These are phyloP conservation scores for Ptychobarbus kaznakovi DNA, from an alignment of 2,797 vertebrate genomes.

Conservation along the genomic window DNA sequence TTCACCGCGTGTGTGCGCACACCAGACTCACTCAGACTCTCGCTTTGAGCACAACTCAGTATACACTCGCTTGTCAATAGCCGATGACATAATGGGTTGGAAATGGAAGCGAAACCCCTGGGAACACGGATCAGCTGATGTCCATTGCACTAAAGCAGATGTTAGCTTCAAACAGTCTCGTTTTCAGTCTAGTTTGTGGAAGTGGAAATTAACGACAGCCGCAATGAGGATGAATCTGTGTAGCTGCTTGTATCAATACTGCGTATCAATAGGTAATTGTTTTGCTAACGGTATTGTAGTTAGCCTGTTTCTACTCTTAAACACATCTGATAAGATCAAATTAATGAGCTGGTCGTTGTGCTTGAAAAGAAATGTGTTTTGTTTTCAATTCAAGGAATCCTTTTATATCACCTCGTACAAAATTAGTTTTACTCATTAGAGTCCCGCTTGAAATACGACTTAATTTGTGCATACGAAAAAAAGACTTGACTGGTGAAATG, in stretches of 20 bases:
- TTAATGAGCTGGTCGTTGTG: constrained; percentile 18
- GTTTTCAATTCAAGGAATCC: constrained; percentile 3
- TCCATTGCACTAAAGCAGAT: constrained; percentile 42
- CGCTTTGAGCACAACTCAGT: constrained; percentile 33
- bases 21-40: constrained; percentile 26
- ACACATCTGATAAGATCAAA: constrained; percentile 42
- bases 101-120: constrained; percentile 45
- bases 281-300: constrained; percentile 49
- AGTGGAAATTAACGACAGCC: constrained; percentile 41
- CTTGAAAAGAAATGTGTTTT: constrained; percentile 3
- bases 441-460: background rate
- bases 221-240: constrained; percentile 46
- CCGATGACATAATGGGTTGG: constrained; percentile 57
- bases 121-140: constrained; percentile 52
- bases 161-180: constrained; percentile 36
- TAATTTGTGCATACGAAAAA: background rate
- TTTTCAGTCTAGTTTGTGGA: constrained; percentile 17
- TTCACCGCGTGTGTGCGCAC: background rate
- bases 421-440: constrained; percentile 14
- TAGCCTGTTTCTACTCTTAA: constrained; percentile 36
- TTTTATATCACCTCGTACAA: background rate
- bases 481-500: background rate
- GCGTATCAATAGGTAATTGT: constrained; percentile 51
- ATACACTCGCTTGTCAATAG: constrained; percentile 55
- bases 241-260: constrained; percentile 23